Evolutionary conservation across 2,888 invertebrate species (phyloP), one percentile per base, ranked within the genome.

Genomic region (Leucoptera coffeella): DNA sequence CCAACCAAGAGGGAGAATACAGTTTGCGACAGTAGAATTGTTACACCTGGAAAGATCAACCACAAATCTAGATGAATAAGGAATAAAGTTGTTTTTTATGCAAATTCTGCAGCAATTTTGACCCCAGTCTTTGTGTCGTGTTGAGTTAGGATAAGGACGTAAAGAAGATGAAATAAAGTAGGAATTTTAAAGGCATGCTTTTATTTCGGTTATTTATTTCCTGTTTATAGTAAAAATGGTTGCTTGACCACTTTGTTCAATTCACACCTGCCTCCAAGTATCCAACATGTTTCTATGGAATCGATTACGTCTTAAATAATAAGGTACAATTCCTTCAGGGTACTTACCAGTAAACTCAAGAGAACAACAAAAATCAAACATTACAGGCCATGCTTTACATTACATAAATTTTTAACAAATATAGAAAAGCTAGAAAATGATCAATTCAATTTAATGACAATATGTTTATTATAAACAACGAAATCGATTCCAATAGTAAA

Each of bases 1-100:
- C 93, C 92, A 78, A 97, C 94, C 86, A 96, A 87, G 77, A 95
- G 85, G 72, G 95, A 89, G 81, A 97, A 96, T 76, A 96, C 95
- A 74, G 94, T 95, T 82, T 96, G 89, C 57, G 96, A 96, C 77
- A 97, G 89, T 74, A 95, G 87, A 75, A 95, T 94, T 75, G 94
- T 95, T 72, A 95, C 91, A 84, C 93, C 94, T 95, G 91, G 67
- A 87, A 87, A 84, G 78, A 77, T 60, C 47, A 64, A n/a, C n/a
- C n/a, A 65, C 75, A 45, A 17, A 9, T 17, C 29, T 26, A 23
- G 7, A 10, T 11, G 13, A 15, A 14, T 15, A 26, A 15, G 4
- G 15, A 15, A 10, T 15, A 20, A 11, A 26, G 4, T 12, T 6
- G 6, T 10, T 26, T 26, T 12, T 11, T 12, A n/a, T 15, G 14